These are phyloP conservation scores for Peribatodes rhomboidaria DNA, from an alignment of 2,888 invertebrate genomes.

Conservation along the genomic window DNA sequence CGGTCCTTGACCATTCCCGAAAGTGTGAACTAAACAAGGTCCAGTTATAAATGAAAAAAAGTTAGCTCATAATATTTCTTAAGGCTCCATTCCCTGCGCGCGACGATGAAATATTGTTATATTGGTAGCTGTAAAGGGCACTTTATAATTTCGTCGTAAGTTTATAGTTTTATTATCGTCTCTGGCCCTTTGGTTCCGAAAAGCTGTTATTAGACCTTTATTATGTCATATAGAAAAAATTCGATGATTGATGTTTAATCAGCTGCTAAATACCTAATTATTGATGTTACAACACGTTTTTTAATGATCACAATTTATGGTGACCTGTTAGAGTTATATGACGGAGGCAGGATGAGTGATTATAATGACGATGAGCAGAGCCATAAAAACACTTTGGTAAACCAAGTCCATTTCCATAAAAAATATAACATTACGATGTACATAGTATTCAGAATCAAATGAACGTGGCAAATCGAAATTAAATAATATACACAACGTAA, in stretches of 20 bases:
- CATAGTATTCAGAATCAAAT: background rate
- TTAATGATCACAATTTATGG: slow-evolving; percentile 51
- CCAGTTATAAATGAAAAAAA: slow-evolving; percentile 65
- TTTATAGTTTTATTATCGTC: slow-evolving; percentile 79
- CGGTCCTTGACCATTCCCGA: slow-evolving; percentile 79
- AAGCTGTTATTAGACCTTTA: slow-evolving; percentile 64
- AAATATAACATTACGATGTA: too few species aligned
- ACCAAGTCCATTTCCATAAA: slow-evolving; percentile 5
- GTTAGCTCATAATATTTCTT: slow-evolving; percentile 53
- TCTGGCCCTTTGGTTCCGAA: slow-evolving; percentile 67
- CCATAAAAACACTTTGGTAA: slow-evolving; percentile 11
- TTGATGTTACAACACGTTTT: slow-evolving; percentile 52
- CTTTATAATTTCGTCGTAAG: slow-evolving; percentile 75
- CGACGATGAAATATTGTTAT: slow-evolving; percentile 81
- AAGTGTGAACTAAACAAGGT: slow-evolving; percentile 69
- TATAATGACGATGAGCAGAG: slow-evolving; percentile 18
- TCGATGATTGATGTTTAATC: slow-evolving; percentile 68
- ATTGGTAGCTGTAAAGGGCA: slow-evolving; percentile 74
- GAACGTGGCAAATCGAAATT: background rate
- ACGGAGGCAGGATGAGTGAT: slow-evolving; percentile 26
- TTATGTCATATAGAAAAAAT: slow-evolving; percentile 63
- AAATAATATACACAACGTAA: background rate
- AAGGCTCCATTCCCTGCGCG: slow-evolving; percentile 59
- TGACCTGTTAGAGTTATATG: slow-evolving; percentile 47
- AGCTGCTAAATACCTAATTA: slow-evolving; percentile 67